Evolutionary conservation across 2,797 vertebrate species (phyloP), one percentile per base, ranked within the genome.

Genomic region (Scleropages formosus): DNA sequence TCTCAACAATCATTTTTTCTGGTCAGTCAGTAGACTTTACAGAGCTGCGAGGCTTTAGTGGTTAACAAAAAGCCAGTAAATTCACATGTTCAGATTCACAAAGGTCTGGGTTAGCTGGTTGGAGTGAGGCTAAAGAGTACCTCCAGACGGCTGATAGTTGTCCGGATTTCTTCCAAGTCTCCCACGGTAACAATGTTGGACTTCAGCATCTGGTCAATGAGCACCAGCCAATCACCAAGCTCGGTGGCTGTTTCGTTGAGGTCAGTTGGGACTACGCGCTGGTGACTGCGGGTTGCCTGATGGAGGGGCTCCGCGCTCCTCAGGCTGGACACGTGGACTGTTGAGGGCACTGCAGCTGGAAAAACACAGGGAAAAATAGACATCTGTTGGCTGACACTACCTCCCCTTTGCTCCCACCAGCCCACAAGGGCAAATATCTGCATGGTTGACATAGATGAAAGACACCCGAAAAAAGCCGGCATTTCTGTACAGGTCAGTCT

Each of bases 161-260:
- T 91, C 87, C 91, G 94, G 90, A 98, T 98, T 87, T 99, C 97
- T 7, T 95, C 93, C 0, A 89, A 87, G 81, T 97, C 95, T n/a
- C 97, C 97, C 47, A 99, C 95, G 0, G 96, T 98, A 81, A 98
- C 96, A n/a, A 98, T 96, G 84, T 95, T 98, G 70, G 96, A 99
- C 89, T 96, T 98, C 8, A 99, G 93, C 96, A 98, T 98, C 89
- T 98, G 96, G 64, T 95, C 95, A 75, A 98, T 97, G 81, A 98
- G 92, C 20, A 94, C 82, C 63, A 99, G 90, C 97, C 97, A 99
- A 86, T 98, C 93, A 0, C 94, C 94, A 71, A 99, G 90, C 75
- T 98, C 97, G 1, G 94, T 96, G 82, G 94, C 95, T 0, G 95
- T 96, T 87, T 92, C 92, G 79, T 98, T 95, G 81, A 98, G 91